Conservation (phyloP, 2,888 invertebrate species). For the Platerodrilus igneus region DNA sequence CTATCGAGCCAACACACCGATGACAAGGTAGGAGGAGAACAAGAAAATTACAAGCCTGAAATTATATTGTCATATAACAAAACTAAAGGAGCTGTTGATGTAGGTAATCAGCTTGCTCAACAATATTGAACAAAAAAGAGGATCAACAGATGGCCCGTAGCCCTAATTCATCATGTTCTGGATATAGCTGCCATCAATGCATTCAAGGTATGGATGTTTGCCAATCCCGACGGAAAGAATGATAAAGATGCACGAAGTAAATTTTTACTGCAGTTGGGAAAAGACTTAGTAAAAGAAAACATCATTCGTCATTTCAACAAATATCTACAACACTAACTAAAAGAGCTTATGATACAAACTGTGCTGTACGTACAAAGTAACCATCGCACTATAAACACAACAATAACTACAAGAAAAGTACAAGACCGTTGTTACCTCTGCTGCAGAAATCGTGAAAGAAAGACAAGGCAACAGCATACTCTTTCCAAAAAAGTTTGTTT, state of each 20-base stretch:
- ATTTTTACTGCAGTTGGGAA: no score
- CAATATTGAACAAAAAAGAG: constrained; percentile 9
- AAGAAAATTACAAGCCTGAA: constrained; percentile 12
- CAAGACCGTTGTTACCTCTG: constrained; percentile 1
- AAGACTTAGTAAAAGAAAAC: constrained; percentile 5
- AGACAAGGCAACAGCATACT: neutral
- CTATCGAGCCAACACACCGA: constrained; percentile 12
- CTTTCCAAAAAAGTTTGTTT: constrained; percentile 1
- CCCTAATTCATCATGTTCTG: constrained; percentile 14
- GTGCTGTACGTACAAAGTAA: neutral
- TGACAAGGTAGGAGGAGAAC: constrained; percentile 9
- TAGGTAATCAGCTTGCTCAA: constrained; percentile 13
- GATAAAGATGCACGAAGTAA: neutral
- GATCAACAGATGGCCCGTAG: constrained; percentile 18
- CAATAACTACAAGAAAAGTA: neutral
- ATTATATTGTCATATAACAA: constrained; percentile 15
- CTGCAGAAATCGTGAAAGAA: constrained; percentile 1
- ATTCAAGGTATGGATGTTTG: constrained; percentile 8
- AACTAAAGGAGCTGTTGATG: constrained; percentile 19
- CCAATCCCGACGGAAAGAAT: constrained; percentile 2
- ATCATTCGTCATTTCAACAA: constrained; percentile 5
- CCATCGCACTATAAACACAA: neutral
- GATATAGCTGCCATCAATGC: constrained; percentile 13
- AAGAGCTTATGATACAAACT: constrained; percentile 2
- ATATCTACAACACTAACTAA: constrained; percentile 5